A percentile compares a stretch with the other conserved stretches of the same genome.
phyloP scores from a whole-genome alignment of 1,140 invertebrate species.

The Heliconius eleuchia region DNA sequence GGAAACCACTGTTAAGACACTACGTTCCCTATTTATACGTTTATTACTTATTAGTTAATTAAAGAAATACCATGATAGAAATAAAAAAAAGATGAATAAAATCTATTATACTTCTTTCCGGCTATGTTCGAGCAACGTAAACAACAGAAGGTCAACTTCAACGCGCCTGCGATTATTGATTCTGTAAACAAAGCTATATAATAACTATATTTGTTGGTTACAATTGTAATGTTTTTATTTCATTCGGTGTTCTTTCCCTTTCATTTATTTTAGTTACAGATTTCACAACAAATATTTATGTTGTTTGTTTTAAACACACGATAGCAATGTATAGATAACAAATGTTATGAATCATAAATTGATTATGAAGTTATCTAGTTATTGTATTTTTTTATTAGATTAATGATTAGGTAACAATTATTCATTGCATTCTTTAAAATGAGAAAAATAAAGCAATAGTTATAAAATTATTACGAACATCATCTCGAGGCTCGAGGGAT shows the following conservation, averaged over 20 bases:
- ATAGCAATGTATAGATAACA: not conserved
- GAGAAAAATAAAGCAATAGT: no score
- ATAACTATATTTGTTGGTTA: not conserved
- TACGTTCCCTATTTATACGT: no score
- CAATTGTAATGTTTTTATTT: not conserved
- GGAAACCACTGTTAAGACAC: no score
- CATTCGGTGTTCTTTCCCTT: not conserved
- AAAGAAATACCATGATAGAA: not conserved
- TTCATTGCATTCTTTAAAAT: no score
- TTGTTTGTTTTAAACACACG: not conserved
- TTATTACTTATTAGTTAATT: not conserved
- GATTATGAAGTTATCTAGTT: constrained; percentile 4
- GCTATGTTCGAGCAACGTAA: not conserved
- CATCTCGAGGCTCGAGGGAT: no score
- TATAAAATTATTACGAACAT: no score
- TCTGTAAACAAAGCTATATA: constrained; percentile 12
- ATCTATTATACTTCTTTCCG: not conserved
- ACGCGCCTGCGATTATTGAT: constrained; percentile 18
- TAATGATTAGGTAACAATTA: not conserved
- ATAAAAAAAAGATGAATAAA: not conserved
- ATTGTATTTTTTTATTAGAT: constrained; percentile 2
- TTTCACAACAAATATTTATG: constrained; percentile 5
- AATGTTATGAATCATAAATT: not conserved
- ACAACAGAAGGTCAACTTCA: constrained; percentile 11
- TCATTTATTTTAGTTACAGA: not conserved